Evolutionary conservation across 2,888 invertebrate species (phyloP).

Genomic region (Theretra japonica): DNA sequence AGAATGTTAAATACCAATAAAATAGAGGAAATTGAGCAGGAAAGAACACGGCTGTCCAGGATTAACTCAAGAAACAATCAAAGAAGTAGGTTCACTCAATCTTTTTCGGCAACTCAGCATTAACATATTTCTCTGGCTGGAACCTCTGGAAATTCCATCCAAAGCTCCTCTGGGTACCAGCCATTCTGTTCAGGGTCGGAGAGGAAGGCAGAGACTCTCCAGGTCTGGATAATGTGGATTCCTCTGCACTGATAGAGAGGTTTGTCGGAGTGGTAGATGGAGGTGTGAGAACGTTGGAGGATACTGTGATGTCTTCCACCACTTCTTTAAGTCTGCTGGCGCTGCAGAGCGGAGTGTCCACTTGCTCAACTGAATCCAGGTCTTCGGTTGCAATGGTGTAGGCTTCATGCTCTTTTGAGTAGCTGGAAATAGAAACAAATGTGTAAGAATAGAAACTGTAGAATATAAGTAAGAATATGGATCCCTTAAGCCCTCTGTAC

Average conservation of each 20-base stretch:
- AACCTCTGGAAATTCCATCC: constrained; percentile 73
- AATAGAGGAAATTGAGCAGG: too few relatives aligned
- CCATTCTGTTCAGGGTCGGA: constrained; percentile 59
- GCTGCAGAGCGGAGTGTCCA: constrained; percentile 91
- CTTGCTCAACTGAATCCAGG: constrained; percentile 87
- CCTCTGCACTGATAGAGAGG: constrained; percentile 58
- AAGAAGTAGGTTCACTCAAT: not conserved
- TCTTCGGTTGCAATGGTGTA: constrained; percentile 87
- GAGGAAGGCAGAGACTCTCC: constrained; percentile 63
- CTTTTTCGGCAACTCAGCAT: not conserved
- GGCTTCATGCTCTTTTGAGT: constrained; percentile 82
- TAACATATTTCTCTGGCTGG: constrained; percentile 56
- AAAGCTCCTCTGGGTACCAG: constrained; percentile 66
- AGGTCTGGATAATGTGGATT: constrained; percentile 49
- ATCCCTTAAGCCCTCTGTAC: too few relatives aligned
- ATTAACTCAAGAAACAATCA: too few relatives aligned
- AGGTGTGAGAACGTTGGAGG: constrained; percentile 57
- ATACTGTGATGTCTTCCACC: constrained; percentile 67
- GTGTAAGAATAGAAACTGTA: not conserved
- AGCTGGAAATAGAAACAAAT: constrained; percentile 61
- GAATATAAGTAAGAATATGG: not conserved
- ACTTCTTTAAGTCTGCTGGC: constrained; percentile 86
- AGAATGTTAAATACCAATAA: too few relatives aligned
- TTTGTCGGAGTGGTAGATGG: constrained; percentile 61
- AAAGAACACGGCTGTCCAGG: too few relatives aligned